A percentile compares a stretch with the other conserved stretches of the same genome.
Evolutionary conservation across 2,888 invertebrate species (phyloP).

Genomic region (Drosophila parthenogenetica): DNA sequence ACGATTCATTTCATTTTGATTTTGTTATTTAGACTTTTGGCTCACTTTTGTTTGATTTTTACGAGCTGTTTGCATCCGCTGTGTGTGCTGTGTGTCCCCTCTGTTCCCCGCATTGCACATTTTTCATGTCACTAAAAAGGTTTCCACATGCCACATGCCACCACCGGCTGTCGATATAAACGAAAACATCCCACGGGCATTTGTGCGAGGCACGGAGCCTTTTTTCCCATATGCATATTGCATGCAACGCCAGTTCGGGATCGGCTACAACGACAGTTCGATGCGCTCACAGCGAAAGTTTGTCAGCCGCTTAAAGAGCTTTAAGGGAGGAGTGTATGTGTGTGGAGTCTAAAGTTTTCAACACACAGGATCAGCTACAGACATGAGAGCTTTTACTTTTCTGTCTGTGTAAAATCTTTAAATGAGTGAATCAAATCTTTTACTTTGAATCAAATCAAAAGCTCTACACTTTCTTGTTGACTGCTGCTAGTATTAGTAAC

Average conservation of each 20-base stretch:
- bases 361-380: no score
- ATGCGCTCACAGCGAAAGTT: not conserved
- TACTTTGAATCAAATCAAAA: no score
- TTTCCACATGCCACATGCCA: conserved; percentile 43
- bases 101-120: conserved; percentile 60
- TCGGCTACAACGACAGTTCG: not conserved
- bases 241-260: conserved; percentile 19
- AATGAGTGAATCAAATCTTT: no score
- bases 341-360: no score
- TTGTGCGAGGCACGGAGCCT: conserved; percentile 3
- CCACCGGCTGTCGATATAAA: conserved; percentile 36
- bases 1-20: conserved; percentile 76
- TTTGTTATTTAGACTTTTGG: conserved; percentile 73
- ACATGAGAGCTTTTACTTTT: no score
- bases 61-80: conserved; percentile 9
- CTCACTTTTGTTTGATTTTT: conserved; percentile 20
- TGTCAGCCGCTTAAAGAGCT: not conserved
- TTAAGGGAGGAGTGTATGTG: not conserved
- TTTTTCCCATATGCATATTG: conserved; percentile 50
- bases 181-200: conserved; percentile 34
- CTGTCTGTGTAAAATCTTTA: no score
- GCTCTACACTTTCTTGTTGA: no score
- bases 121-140: conserved; percentile 81
- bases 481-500: no score
- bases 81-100: conserved; percentile 6